Evolutionary conservation across 2,113 vertebrate genomes (phyloP).

Genomic region (Redunca redunca): DNA sequence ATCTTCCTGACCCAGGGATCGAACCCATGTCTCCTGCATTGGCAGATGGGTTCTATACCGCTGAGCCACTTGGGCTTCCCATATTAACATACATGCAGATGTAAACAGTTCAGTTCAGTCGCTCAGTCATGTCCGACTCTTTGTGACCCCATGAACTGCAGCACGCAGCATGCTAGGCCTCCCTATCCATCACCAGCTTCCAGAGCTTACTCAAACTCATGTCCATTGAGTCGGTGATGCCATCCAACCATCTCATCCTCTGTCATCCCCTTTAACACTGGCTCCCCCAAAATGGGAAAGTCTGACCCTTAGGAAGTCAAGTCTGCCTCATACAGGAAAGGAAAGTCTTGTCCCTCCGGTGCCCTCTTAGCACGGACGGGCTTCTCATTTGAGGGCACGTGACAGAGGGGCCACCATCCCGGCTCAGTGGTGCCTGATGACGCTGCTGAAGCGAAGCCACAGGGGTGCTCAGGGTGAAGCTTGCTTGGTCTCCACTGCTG

Average conservation of each 20-base stretch:
- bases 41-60: not conserved
- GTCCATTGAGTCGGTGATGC: not conserved
- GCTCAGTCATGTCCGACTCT: not conserved
- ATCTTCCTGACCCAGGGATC: not conserved
- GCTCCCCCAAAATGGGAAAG: not conserved
- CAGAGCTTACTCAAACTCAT: not conserved
- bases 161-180: not conserved
- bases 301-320: not conserved
- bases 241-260: not conserved
- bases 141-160: not conserved
- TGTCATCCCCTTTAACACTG: not conserved
- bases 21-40: not conserved
- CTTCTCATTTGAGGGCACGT: not conserved
- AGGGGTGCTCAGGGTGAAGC: not conserved
- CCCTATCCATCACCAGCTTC: not conserved
- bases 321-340: not conserved
- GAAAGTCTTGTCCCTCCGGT: not conserved
- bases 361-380: not conserved
- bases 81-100: not conserved
- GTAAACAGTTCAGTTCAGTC: not conserved
- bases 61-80: not conserved
- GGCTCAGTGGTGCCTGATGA: not conserved
- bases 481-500: not conserved
- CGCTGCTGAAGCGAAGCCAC: not conserved
- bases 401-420: rapidly evolving